phyloP scores from a whole-genome alignment of 2,797 vertebrate species.

The Scyliorhinus canicula region DNA sequence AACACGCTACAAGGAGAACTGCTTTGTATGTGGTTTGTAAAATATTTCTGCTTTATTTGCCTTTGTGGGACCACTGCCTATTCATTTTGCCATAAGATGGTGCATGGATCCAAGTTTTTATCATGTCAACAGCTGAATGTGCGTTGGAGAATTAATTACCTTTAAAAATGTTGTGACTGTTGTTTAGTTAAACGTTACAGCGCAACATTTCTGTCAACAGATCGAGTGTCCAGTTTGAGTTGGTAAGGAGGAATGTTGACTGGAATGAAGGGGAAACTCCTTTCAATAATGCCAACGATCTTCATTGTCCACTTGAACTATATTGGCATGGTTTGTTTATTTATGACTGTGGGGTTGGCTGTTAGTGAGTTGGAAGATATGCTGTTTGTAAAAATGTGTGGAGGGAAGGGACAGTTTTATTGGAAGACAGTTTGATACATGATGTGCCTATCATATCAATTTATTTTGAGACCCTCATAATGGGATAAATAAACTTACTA shows the following conservation, averaged over 20 bases:
- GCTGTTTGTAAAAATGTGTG: neutral
- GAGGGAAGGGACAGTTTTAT: neutral
- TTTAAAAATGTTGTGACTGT: neutral
- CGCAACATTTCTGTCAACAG: neutral
- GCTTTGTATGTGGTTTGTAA: neutral
- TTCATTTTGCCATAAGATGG: neutral
- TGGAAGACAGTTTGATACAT: neutral
- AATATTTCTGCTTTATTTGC: neutral
- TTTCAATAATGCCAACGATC: neutral
- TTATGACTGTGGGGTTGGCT: neutral
- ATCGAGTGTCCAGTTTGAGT: neutral
- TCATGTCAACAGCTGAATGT: neutral
- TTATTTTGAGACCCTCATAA: neutral
- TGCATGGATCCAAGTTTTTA: neutral
- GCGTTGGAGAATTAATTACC: neutral
- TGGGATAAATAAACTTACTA: neutral
- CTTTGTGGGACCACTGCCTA: neutral
- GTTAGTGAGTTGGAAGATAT: neutral
- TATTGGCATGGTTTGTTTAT: neutral
- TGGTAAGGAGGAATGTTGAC: neutral
- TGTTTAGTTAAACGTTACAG: neutral
- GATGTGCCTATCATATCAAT: neutral
- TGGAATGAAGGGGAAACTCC: neutral
- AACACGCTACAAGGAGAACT: neutral
- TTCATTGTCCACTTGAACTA: neutral